Evolutionary conservation across 2,797 vertebrate species (phyloP).

Genomic region (Periparus ater): DNA sequence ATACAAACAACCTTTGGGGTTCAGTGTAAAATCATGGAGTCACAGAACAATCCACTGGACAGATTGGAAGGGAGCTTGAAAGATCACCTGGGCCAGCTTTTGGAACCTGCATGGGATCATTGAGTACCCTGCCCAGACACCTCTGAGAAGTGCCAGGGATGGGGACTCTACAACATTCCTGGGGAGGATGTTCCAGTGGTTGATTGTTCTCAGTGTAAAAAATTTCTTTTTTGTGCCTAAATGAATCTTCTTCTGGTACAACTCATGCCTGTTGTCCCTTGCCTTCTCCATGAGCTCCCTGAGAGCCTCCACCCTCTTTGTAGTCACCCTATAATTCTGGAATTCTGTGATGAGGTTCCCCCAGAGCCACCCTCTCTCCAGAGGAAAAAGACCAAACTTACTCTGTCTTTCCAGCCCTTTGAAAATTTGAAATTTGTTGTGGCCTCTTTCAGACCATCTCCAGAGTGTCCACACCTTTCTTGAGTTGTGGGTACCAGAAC

Average conservation of each 20-base stretch:
- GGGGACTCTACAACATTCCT: neutral
- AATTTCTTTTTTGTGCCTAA: neutral
- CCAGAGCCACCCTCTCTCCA: accelerated
- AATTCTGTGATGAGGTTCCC: neutral
- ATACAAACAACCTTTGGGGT: neutral
- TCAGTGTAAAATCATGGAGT: neutral
- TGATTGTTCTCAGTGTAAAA: neutral
- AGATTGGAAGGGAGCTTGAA: neutral
- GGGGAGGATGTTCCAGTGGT: neutral
- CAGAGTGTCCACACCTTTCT: neutral
- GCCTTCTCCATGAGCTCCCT: neutral
- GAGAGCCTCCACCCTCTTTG: neutral
- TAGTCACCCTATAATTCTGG: neutral
- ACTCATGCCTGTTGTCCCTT: neutral
- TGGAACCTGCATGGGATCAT: neutral
- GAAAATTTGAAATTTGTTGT: neutral
- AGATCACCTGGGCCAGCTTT: neutral
- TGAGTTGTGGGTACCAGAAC: neutral
- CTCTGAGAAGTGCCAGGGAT: neutral
- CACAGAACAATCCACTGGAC: neutral
- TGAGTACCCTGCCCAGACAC: neutral
- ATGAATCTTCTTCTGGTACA: neutral
- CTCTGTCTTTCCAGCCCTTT: neutral
- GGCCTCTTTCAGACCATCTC: neutral
- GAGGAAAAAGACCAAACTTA: neutral